Evolutionary conservation across 2,797 vertebrate genomes (phyloP).

Genomic region (Erpetoichthys calabaricus): DNA sequence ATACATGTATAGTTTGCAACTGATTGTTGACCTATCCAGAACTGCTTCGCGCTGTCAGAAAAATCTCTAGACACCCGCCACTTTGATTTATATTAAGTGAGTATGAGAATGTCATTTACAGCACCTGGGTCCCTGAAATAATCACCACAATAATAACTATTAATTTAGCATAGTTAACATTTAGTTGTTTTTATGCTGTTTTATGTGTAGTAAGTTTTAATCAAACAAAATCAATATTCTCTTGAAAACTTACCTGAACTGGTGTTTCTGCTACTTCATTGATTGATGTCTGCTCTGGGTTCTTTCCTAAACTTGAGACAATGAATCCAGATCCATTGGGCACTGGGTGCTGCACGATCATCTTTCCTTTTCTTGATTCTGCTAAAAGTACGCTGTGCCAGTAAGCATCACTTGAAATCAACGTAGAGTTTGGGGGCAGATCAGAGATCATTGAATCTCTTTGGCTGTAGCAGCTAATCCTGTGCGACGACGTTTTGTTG

Average conservation of each 20-base stretch:
- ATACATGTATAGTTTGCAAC: too few relatives aligned
- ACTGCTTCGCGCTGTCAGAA: too few relatives aligned
- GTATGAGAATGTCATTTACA: too few relatives aligned
- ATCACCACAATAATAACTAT: too few relatives aligned
- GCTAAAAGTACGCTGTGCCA: slow-evolving; percentile 32
- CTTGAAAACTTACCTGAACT: slow-evolving; percentile 13
- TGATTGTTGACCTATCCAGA: too few relatives aligned
- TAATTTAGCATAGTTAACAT: too few relatives aligned
- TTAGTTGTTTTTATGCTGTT: too few relatives aligned
- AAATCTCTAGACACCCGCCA: too few relatives aligned
- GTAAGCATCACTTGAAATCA: slow-evolving; percentile 30
- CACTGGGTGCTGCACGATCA: slow-evolving; percentile 27
- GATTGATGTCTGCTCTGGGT: slow-evolving; percentile 17
- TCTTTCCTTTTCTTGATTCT: slow-evolving; percentile 29
- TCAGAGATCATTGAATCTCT: slow-evolving; percentile 20
- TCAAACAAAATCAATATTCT: neutral
- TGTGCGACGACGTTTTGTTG: slow-evolving; percentile 4
- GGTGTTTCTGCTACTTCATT: slow-evolving; percentile 17
- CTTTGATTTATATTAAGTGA: too few relatives aligned
- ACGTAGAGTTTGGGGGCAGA: slow-evolving; percentile 22
- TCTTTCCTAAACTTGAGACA: slow-evolving; percentile 20
- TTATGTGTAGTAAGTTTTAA: neutral
- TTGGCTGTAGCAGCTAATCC: slow-evolving; percentile 27
- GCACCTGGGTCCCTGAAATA: too few relatives aligned
- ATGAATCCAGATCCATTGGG: slow-evolving; percentile 17